Evolutionary conservation across 2,113 vertebrate genomes (phyloP).

Genomic region (Brienomyrus longianalis): DNA sequence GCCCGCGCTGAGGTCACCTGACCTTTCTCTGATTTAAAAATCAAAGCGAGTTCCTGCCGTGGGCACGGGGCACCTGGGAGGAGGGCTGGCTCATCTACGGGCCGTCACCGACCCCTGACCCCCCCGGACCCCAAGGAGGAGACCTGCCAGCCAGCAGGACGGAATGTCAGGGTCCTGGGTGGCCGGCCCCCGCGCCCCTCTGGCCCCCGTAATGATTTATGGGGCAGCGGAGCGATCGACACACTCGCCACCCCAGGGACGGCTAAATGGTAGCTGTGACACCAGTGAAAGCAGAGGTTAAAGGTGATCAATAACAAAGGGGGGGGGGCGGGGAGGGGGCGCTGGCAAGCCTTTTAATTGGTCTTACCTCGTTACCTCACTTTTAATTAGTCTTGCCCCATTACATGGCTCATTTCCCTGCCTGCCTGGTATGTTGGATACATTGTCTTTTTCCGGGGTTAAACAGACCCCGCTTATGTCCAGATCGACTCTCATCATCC

Average conservation of each 20-base stretch:
- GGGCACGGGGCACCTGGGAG: constrained; percentile 36
- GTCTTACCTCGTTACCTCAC: constrained; percentile 61
- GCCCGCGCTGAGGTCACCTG: constrained; percentile 39
- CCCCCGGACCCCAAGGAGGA: constrained; percentile 36
- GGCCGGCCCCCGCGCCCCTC: constrained; percentile 35
- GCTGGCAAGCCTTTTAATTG: constrained; percentile 68
- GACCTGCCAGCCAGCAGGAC: constrained; percentile 41
- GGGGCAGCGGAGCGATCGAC: constrained; percentile 72
- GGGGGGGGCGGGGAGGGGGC: constrained; percentile 29
- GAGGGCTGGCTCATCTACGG: constrained; percentile 49
- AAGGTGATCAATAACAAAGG: constrained; percentile 89
- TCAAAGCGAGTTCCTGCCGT: constrained; percentile 52
- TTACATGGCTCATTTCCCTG: constrained; percentile 52
- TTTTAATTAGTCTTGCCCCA: constrained; percentile 71
- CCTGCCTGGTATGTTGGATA: constrained; percentile 40
- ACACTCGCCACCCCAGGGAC: constrained; percentile 66
- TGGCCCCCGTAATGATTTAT: constrained; percentile 70
- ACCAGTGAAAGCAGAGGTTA: constrained; percentile 80
- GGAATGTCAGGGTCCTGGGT: constrained; percentile 43
- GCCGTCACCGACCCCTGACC: constrained; percentile 54
- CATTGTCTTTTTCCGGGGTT: too few relatives aligned
- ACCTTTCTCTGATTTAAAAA: constrained; percentile 70
- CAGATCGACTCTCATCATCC: neutral
- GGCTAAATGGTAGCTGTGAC: constrained; percentile 83
- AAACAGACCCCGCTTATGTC: neutral